These are phyloP conservation scores for Machimus rusticus DNA, from an alignment of 2,888 invertebrate species.

Conservation along the genomic window DNA sequence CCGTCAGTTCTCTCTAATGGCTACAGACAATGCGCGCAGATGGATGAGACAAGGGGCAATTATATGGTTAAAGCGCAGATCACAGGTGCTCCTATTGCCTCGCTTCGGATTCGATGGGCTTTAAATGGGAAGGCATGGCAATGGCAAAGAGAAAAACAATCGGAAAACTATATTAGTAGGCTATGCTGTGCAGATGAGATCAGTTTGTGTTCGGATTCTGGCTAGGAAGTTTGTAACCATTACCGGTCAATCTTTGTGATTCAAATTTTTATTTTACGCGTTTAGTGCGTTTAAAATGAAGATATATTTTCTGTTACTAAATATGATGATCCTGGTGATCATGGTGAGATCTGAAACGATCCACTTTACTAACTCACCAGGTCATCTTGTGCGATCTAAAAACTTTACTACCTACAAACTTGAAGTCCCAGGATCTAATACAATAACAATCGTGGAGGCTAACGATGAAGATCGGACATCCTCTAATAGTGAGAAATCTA, in stretches of 20 bases:
- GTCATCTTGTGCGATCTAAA: conserved; percentile 58
- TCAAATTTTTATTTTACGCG: conserved; percentile 5
- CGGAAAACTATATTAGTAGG: conserved; percentile 53
- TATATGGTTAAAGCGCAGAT: conserved; percentile 31
- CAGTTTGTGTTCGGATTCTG: conserved; percentile 49
- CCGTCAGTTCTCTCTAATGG: not conserved
- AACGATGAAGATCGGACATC: conserved; percentile 49
- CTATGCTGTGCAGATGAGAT: conserved; percentile 48
- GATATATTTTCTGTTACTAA: not conserved
- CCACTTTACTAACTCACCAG: conserved; percentile 52
- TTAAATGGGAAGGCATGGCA: conserved; percentile 5
- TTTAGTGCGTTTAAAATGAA: not conserved
- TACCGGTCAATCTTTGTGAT: not conserved
- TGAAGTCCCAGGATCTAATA: conserved; percentile 67
- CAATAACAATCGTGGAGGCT: conserved; percentile 69
- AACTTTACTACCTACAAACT: conserved; percentile 65
- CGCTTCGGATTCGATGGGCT: conserved; percentile 1
- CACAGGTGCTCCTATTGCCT: conserved; percentile 10
- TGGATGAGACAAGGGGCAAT: conserved; percentile 19
- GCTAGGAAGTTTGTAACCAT: conserved; percentile 12
- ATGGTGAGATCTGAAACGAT: conserved; percentile 48
- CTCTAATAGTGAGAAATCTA: not conserved
- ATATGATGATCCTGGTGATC: not conserved
- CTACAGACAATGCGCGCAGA: not conserved
- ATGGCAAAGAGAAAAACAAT: conserved; percentile 36